phyloP scores from a whole-genome alignment of 2,797 vertebrate genomes.

The Anomalospiza imberbis region DNA sequence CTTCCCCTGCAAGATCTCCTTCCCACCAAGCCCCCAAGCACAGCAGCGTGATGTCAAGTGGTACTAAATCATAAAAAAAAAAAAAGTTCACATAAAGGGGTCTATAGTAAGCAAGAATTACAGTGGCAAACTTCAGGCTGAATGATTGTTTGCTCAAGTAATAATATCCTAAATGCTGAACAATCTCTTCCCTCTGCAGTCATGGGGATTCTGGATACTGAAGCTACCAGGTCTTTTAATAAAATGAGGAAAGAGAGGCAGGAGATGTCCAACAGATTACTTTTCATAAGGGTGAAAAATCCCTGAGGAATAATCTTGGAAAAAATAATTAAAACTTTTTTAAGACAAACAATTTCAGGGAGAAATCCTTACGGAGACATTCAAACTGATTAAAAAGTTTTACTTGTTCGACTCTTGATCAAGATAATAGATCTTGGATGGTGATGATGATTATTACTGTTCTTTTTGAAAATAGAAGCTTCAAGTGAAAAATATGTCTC shows the following conservation, averaged over 20 bases:
- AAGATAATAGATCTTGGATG: background rate
- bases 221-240: background rate
- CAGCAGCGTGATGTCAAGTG: fast-evolving
- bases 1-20: fast-evolving
- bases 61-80: background rate
- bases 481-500: background rate
- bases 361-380: background rate
- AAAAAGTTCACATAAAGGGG: background rate
- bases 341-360: background rate
- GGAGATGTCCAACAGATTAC: fast-evolving
- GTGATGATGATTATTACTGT: background rate
- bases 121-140: background rate
- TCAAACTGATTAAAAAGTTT: background rate
- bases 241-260: background rate
- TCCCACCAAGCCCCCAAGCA: fast-evolving
- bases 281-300: background rate
- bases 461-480: background rate
- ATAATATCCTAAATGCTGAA: background rate
- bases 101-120: background rate
- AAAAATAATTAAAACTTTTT: background rate
- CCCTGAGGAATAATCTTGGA: background rate
- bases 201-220: background rate
- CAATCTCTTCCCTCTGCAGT: background rate
- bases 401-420: background rate
- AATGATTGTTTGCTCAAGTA: background rate